Evolutionary conservation across 2,113 vertebrate species (phyloP).

Genomic region (Tichodroma muraria): DNA sequence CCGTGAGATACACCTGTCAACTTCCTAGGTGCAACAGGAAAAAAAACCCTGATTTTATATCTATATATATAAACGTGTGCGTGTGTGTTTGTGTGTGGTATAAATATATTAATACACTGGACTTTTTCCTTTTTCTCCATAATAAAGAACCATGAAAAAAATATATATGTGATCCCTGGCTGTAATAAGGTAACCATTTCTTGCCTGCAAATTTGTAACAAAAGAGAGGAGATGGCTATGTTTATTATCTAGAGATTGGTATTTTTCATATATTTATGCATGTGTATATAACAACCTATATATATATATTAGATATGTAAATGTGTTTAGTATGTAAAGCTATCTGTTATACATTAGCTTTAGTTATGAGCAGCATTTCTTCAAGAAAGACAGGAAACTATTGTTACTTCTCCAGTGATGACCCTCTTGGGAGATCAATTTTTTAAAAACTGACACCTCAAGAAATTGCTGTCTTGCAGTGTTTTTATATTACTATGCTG

Average conservation of each 20-base stretch:
- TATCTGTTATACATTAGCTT: neutral
- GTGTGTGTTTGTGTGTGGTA: neutral
- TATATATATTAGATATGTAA: neutral
- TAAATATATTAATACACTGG: neutral
- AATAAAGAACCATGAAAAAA: neutral
- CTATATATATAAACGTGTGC: neutral
- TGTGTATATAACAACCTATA: neutral
- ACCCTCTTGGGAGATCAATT: neutral
- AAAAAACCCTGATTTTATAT: neutral
- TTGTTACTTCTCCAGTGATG: neutral
- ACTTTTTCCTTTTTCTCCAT: neutral
- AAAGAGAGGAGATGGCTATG: neutral
- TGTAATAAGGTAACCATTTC: neutral
- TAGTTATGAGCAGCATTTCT: neutral
- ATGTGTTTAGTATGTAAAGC: neutral
- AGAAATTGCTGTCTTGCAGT: neutral
- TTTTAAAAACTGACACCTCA: neutral
- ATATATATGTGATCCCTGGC: neutral
- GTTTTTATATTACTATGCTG: neutral
- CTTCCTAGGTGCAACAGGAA: neutral
- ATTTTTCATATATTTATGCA: neutral
- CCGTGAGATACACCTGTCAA: neutral
- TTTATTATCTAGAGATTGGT: neutral
- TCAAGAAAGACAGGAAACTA: neutral
- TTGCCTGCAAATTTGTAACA: neutral